Evolutionary conservation across 2,888 invertebrate genomes (phyloP).

Genomic region (Holacanthella duospinosa): DNA sequence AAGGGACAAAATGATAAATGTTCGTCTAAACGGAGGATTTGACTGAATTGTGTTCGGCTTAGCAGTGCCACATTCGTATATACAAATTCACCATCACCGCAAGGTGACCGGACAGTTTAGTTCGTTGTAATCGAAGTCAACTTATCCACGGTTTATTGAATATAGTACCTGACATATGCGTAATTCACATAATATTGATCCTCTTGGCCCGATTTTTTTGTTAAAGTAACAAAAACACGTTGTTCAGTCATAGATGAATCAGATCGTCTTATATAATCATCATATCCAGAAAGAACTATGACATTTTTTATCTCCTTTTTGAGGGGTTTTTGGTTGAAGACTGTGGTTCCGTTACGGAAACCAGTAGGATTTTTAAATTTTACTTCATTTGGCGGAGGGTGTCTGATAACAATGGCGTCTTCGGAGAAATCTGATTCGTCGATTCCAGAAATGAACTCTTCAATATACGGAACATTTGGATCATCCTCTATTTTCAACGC

Average conservation of each 20-base stretch:
- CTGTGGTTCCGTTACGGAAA: not conserved
- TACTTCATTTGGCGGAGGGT: not conserved
- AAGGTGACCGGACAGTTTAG: no score
- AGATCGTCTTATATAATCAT: not conserved
- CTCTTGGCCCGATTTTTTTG: not conserved
- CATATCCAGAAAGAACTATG: not conserved
- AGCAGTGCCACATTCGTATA: no score
- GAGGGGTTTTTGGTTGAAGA: not conserved
- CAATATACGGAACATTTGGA: conserved; percentile 5
- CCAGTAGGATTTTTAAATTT: not conserved
- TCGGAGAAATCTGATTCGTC: not conserved
- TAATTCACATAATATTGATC: conserved; percentile 5
- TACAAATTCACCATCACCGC: no score
- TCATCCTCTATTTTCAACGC: conserved; percentile 1
- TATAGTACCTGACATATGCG: conserved; percentile 6
- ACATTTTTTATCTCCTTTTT: not conserved
- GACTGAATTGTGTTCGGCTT: no score
- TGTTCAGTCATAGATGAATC: not conserved
- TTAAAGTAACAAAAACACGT: not conserved
- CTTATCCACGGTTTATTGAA: no score
- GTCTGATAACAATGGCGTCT: not conserved
- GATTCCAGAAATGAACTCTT: not conserved
- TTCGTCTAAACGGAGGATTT: no score
- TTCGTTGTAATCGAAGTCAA: no score
- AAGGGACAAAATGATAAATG: no score